Evolutionary conservation across 1,140 invertebrate genomes (phyloP), one percentile per base, ranked within the genome.

Genomic region (Zaprionus tsacasi): DNA sequence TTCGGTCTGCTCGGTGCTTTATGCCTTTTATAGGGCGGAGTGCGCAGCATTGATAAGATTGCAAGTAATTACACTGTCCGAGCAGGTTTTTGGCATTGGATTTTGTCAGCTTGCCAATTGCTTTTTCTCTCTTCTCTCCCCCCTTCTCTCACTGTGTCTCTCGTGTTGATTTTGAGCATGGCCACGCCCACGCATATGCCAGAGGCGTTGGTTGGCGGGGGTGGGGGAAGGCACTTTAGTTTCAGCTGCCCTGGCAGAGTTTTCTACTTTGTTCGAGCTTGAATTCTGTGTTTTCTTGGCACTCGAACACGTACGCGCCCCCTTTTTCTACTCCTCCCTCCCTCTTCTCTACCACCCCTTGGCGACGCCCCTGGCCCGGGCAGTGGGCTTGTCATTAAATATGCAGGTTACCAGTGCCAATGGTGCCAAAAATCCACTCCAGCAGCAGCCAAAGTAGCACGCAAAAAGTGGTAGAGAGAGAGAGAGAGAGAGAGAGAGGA

Each of bases 371-470:
- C 3, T 11, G 13, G 13, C 54, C 17, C 2, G n/a, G 10, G 40
- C 30, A 4, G 48, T 45, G 76, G 45, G 66, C 70, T 83, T 78
- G 81, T 88, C 88, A 91, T 91, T 91, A 91, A 91, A 87, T 88
- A 91, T 91, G 89, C 88, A 91, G 88, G 88, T 91, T 91, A 91
- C 67, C 76, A 91, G 88, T 91, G 88, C 88, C 88, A 88, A 85
- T 79, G 88, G 78, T 90, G 86, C 86, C 86, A 89, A 85, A 77
- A 90, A 89, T 89, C 81, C 81, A 90, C 85, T 88, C 67, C 63
- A 71, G 36, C 58, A 58, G 71, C 58, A 55, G 71, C 40, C 52
- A 30, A 70, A 61, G 33, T 60, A 79, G 43, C 67, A 70, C 68
- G 56, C 68, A 60, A 30, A 78, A 80, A 82, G 68, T 86, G 82